Percentiles rank a stretch among this genome's conserved stretches.
These are phyloP conservation scores for Drosophila neonasuta DNA, from an alignment of 2,888 invertebrate species.

Conservation along the genomic window DNA sequence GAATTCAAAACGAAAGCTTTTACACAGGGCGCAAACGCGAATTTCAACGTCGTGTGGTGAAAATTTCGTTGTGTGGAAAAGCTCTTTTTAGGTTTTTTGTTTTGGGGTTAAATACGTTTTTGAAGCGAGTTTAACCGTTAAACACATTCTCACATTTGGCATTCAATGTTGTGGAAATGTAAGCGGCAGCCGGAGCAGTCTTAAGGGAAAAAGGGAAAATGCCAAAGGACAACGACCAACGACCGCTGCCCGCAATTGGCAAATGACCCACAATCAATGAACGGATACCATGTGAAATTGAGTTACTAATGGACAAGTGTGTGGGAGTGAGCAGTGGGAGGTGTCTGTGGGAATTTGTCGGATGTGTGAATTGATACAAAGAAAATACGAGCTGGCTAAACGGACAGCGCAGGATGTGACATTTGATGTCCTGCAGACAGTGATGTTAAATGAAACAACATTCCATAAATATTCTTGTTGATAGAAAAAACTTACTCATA, in stretches of 20 bases:
- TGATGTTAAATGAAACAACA: not conserved
- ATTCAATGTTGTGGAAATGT: slow-evolving; percentile 50
- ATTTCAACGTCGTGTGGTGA: slow-evolving; percentile 49
- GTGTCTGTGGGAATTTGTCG: not conserved
- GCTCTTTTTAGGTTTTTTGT: slow-evolving; percentile 16
- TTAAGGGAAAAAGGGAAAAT: not conserved
- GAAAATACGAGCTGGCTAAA: not conserved
- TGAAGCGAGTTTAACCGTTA: slow-evolving; percentile 22
- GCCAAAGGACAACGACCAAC: not conserved
- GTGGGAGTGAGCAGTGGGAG: not conserved
- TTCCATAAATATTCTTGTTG: not conserved
- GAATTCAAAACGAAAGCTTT: slow-evolving; percentile 49
- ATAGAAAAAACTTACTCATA: not conserved
- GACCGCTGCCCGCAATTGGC: slow-evolving; percentile 30
- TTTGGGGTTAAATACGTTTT: slow-evolving; percentile 37
- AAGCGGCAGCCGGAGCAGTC: not conserved
- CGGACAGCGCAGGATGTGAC: not conserved
- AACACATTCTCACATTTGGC: slow-evolving; percentile 30
- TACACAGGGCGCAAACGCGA: slow-evolving; percentile 56
- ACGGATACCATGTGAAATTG: slow-evolving; percentile 43
- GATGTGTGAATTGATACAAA: slow-evolving; percentile 19
- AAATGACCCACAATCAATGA: slow-evolving; percentile 53
- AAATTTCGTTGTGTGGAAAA: slow-evolving; percentile 16
- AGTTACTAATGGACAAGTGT: slow-evolving; percentile 5
- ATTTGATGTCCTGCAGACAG: not conserved